Percentiles rank a stretch among this genome's conserved stretches.
These are phyloP conservation scores for Littorina saxatilis DNA, from an alignment of 1,140 invertebrate species.

Conservation along the genomic window DNA sequence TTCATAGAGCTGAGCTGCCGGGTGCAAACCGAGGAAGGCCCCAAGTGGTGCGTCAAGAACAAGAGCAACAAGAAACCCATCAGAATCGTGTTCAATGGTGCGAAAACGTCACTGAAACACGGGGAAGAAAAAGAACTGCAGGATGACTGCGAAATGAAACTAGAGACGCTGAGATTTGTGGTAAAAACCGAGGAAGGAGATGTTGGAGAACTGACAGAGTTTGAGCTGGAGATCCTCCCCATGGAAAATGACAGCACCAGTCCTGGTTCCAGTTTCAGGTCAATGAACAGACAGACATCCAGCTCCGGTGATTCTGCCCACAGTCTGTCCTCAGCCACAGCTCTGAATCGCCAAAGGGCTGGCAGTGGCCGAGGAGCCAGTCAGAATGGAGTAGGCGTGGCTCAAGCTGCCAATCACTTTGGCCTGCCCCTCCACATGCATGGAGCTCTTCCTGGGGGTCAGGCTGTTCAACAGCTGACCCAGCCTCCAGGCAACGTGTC, in stretches of 20 bases:
- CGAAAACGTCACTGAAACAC: not conserved
- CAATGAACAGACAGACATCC: not conserved
- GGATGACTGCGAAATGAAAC: not conserved
- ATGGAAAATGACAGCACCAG: not conserved
- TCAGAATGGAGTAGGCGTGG: too few relatives aligned
- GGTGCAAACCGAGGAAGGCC: not conserved
- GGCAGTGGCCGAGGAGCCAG: not conserved
- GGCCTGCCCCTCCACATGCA: too few relatives aligned
- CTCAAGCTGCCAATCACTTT: too few relatives aligned
- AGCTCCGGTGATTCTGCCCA: not conserved
- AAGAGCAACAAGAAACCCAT: not conserved
- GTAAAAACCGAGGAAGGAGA: not conserved
- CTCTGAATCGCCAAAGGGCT: not conserved
- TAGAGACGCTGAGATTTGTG: not conserved
- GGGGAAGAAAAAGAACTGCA: not conserved
- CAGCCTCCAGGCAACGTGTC: too few relatives aligned
- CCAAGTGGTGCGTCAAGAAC: slow-evolving; percentile 2
- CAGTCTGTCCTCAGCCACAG: not conserved
- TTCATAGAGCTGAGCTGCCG: not conserved
- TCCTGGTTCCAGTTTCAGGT: not conserved
- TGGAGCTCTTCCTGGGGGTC: too few relatives aligned
- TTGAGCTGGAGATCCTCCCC: not conserved
- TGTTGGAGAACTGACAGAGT: not conserved
- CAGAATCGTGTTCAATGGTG: not conserved
- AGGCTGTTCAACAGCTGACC: too few relatives aligned